Evolutionary conservation across 2,888 invertebrate species (phyloP), one percentile per base, ranked within the genome.

Genomic region (Caenorhabditis imperialis): DNA sequence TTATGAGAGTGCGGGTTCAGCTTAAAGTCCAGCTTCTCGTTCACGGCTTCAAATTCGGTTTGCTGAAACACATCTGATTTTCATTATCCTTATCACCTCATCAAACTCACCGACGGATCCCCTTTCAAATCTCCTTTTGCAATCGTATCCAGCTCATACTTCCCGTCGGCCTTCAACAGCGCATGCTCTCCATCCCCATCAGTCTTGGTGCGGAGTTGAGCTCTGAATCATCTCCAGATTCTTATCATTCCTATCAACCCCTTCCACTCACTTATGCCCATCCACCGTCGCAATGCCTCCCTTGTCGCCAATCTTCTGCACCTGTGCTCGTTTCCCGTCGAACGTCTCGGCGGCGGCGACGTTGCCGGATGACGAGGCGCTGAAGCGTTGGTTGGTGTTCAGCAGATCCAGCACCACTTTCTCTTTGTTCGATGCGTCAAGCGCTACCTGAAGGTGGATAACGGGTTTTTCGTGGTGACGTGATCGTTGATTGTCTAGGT

Each of bases 251-350:
- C n/a, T n/a, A n/a, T 5, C 14, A 14, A 44, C n/a, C 5, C 10
- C 10, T 10, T 3, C 37, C 10, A 74, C 75, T 73, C 40, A 86
- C 86, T 84, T 87, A 63, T 87, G 87, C 20, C 86, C 87, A 47
- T 81, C 87, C 4, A 78, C 83, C n/a, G 83, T 83, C 3, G 87
- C 87, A 16, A 88, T 77, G 25, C 87, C 87, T 57, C 87, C 87
- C 48, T 85, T 85, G 48, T 87, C 86, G 10, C 87, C 87, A 62
- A 87, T 85, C 50, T 83, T 81, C 63, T 87, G 87, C 10, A 85
- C 86, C 65, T 86, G 86, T 10, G 87, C 87, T 16, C 87, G 65
- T 33, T 87, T 80, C 18, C 87, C 87, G 57, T 83, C 86, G 44
- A 77, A 81, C 0, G 82, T 84, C 58, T 87, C 85, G n/a, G 87